These are phyloP conservation scores for pig (Sus scrofa) DNA, from an alignment of 2,113 vertebrate genomes.

Conservation along the genomic window DNA sequence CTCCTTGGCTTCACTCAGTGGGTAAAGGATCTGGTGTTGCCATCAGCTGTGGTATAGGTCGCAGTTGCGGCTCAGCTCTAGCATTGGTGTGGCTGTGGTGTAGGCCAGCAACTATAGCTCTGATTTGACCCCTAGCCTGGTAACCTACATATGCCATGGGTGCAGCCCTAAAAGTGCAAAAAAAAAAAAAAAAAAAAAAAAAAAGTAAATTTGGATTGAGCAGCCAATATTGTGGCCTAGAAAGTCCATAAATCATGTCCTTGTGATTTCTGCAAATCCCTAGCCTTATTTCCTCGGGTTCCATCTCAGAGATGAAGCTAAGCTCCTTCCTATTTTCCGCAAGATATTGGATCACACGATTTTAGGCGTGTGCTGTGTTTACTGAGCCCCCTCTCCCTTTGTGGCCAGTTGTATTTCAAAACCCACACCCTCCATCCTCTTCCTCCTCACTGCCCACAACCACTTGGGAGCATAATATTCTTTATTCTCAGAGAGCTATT, in stretches of 20 bases:
- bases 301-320: slow-evolving; percentile 1
- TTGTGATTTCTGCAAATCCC: not conserved
- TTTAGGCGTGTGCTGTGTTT: not conserved
- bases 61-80: too few species aligned
- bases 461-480: not conserved
- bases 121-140: too few species aligned
- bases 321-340: not conserved
- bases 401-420: not conserved
- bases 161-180: too few species aligned
- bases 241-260: not conserved
- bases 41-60: too few species aligned
- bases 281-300: not conserved
- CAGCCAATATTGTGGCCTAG: not conserved
- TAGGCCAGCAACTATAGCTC: too few species aligned
- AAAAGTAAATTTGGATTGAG: slow-evolving; percentile 27
- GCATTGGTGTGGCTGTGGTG: too few species aligned
- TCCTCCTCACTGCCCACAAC: not conserved
- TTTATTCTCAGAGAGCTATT: not conserved
- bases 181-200: too few species aligned
- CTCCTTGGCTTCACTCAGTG: too few species aligned
- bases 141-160: too few species aligned
- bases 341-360: not conserved
- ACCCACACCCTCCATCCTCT: not conserved
- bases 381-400: not conserved
- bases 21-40: too few species aligned